Percentiles rank a stretch among this genome's conserved stretches.
These are phyloP conservation scores for Crambe crambe DNA, from an alignment of 37 sponge, comb jelly and placozoan species.

Conservation along the genomic window DNA sequence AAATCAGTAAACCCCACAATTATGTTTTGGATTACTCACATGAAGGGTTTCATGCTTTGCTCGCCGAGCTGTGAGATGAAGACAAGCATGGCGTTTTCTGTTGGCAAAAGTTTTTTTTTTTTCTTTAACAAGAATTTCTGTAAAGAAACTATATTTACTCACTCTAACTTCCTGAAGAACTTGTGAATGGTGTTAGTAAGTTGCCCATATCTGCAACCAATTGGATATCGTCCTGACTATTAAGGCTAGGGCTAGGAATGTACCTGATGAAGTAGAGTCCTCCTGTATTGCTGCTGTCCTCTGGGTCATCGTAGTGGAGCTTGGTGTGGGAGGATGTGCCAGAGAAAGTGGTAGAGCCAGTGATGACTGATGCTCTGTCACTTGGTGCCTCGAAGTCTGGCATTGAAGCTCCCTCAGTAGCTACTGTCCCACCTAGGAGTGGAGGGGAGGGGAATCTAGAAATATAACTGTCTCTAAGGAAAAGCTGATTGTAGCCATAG, in stretches of 20 bases:
- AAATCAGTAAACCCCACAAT: no score
- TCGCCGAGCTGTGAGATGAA: constrained; percentile 48
- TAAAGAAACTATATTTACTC: no score
- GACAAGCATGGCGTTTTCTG: constrained; percentile 69
- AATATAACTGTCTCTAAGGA: no score
- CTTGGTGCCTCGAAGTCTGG: neutral
- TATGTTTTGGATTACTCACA: constrained; percentile 49
- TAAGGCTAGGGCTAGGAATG: neutral
- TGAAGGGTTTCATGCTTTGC: constrained; percentile 43
- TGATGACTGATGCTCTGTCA: neutral
- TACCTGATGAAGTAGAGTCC: constrained; percentile 31
- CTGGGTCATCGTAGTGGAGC: neutral
- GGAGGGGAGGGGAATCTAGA: no score
- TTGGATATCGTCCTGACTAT: neutral
- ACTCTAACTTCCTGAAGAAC: constrained; percentile 76
- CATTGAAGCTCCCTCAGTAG: neutral
- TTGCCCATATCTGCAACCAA: constrained; percentile 50
- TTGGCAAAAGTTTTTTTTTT: neutral
- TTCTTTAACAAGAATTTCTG: neutral
- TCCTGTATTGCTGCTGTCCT: neutral
- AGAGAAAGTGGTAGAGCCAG: neutral
- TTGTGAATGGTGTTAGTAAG: constrained; percentile 56
- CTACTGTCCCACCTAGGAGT: neutral
- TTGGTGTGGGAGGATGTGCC: neutral
- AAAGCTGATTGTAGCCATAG: no score